Evolutionary conservation across 2,113 vertebrate genomes (phyloP).

Genomic region (Callocephalon fimbriatum): DNA sequence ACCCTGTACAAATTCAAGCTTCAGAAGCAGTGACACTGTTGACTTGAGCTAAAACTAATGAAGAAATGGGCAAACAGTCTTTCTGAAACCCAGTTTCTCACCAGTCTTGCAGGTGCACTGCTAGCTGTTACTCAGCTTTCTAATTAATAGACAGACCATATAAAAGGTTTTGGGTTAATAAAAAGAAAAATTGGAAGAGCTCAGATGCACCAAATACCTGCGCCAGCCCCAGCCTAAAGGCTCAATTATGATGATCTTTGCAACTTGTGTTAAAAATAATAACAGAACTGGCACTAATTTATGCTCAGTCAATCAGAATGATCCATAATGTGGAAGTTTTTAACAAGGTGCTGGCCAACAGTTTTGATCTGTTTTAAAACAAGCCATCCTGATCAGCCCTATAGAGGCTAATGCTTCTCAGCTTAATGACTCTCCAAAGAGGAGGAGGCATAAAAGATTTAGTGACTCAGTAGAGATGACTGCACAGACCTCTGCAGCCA

Average conservation of each 20-base stretch:
- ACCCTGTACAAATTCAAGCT: background rate
- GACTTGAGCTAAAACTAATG: background rate
- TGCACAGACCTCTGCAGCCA: background rate
- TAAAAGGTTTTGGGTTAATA: background rate
- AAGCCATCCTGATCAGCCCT: background rate
- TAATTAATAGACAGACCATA: background rate
- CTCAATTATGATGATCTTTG: background rate
- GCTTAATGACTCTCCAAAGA: slow-evolving; percentile 5
- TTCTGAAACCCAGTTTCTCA: background rate
- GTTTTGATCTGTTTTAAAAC: slow-evolving; percentile 29
- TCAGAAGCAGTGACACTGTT: background rate
- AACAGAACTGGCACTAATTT: background rate
- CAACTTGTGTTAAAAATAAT: background rate
- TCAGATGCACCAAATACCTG: background rate
- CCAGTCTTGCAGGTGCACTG: background rate
- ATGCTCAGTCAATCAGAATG: background rate
- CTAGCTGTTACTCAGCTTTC: background rate
- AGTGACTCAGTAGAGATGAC: background rate
- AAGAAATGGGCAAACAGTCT: background rate
- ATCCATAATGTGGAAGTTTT: background rate
- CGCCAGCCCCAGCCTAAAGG: background rate
- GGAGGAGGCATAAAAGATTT: slow-evolving; percentile 22
- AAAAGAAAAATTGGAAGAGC: background rate
- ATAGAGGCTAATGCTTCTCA: background rate
- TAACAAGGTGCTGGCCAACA: background rate